Evolutionary conservation across 2,113 vertebrate genomes (phyloP).

Genomic region (Malurus cyaneus): DNA sequence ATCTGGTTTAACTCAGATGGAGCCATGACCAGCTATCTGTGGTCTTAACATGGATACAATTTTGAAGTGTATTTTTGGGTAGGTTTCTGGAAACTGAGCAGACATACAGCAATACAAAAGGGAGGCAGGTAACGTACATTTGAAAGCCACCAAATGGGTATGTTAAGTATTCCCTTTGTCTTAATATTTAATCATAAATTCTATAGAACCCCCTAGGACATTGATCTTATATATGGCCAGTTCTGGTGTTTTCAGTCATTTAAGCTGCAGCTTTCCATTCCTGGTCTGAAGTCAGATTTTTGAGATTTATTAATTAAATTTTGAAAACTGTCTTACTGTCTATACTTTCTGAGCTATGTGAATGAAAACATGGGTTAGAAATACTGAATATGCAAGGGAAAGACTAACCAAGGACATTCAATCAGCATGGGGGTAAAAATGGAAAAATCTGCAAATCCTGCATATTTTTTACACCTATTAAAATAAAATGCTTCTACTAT

Average conservation of each 20-base stretch:
- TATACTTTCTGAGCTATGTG: neutral
- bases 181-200: neutral
- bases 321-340: neutral
- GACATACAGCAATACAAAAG: neutral
- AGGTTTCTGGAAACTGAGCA: neutral
- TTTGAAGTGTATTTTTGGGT: slow-evolving; percentile 3
- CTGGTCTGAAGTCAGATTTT: neutral
- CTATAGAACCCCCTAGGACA: neutral
- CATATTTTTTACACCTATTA: neutral
- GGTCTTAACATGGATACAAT: neutral
- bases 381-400: neutral
- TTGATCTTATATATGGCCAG: neutral
- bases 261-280: neutral
- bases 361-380: neutral
- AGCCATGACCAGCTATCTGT: neutral
- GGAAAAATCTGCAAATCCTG: neutral
- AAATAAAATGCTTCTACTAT: neutral
- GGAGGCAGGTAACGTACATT: neutral
- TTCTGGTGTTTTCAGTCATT: neutral
- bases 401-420: neutral
- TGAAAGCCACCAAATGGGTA: neutral
- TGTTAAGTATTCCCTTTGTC: neutral
- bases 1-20: neutral
- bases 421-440: neutral
- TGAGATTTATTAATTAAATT: neutral